phyloP scores from a whole-genome alignment of 1,140 invertebrate genomes.

The Ceratosolen solmsi region DNA sequence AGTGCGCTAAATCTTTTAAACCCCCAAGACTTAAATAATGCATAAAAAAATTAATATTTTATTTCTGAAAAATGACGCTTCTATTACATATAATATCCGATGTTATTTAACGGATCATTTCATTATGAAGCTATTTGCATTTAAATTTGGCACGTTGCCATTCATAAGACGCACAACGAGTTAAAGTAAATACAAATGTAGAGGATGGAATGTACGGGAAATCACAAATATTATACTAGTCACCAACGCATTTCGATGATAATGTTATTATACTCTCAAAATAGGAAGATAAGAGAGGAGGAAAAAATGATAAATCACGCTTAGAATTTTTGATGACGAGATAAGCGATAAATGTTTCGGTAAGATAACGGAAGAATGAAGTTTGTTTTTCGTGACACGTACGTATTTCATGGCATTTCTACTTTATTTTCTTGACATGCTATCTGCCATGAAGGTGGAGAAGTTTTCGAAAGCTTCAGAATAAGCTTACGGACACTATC shows the following conservation, averaged over 20 bases:
- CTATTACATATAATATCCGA: no score
- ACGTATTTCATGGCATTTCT: background rate
- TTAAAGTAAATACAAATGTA: no score
- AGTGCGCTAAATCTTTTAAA: no score
- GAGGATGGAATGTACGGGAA: no score
- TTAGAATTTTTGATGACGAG: conserved; percentile 6
- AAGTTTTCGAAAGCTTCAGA: background rate
- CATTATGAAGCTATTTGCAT: background rate
- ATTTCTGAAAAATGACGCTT: no score
- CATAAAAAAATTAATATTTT: no score
- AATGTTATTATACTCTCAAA: no score
- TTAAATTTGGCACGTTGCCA: background rate
- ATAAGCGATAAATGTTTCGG: conserved; percentile 7
- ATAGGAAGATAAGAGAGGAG: background rate
- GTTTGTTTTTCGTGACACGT: background rate
- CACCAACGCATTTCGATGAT: no score
- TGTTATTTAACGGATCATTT: background rate
- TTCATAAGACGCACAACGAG: background rate
- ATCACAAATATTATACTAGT: no score
- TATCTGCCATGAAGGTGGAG: background rate
- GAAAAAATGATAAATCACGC: background rate
- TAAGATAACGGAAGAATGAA: background rate
- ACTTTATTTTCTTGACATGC: background rate
- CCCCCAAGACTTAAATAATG: no score
- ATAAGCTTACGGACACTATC: background rate